A percentile compares a stretch with the other conserved stretches of the same genome.
Evolutionary conservation across 2,797 vertebrate species (phyloP).

Genomic region (Acropternis orthonyx): DNA sequence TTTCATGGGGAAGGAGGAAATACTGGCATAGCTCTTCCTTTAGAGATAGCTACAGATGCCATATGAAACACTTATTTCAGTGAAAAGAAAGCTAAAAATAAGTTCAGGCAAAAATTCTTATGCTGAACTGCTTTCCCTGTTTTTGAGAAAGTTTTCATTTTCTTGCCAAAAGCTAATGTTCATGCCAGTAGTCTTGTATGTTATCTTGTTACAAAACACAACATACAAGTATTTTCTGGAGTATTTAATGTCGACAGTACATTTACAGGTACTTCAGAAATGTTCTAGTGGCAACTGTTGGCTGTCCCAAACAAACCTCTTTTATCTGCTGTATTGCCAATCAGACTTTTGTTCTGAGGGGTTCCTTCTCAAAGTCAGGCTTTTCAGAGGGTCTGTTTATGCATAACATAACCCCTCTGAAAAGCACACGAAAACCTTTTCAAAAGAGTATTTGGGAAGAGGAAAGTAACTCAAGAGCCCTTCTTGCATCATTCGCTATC

Average conservation of each 20-base stretch:
- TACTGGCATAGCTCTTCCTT: background rate
- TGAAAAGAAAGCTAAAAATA: constrained; percentile 24
- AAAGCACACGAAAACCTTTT: background rate
- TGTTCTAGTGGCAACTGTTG: background rate
- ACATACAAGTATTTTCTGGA: background rate
- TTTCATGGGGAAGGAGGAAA: background rate
- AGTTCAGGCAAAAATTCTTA: background rate
- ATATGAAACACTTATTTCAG: background rate
- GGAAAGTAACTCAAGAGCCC: background rate
- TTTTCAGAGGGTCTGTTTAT: background rate
- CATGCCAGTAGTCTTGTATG: background rate
- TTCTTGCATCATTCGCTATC: background rate
- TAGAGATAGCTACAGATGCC: background rate
- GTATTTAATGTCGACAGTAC: background rate
- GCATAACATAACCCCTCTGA: background rate
- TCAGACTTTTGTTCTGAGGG: background rate
- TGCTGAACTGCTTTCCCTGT: background rate
- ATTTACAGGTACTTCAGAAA: background rate
- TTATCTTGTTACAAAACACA: background rate
- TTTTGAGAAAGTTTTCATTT: background rate
- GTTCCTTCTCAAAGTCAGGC: background rate
- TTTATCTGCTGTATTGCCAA: background rate
- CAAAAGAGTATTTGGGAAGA: background rate
- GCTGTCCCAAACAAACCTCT: background rate
- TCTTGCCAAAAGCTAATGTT: background rate